Conservation (phyloP, 2,113 vertebrate species). For the Corapipo altera region DNA sequence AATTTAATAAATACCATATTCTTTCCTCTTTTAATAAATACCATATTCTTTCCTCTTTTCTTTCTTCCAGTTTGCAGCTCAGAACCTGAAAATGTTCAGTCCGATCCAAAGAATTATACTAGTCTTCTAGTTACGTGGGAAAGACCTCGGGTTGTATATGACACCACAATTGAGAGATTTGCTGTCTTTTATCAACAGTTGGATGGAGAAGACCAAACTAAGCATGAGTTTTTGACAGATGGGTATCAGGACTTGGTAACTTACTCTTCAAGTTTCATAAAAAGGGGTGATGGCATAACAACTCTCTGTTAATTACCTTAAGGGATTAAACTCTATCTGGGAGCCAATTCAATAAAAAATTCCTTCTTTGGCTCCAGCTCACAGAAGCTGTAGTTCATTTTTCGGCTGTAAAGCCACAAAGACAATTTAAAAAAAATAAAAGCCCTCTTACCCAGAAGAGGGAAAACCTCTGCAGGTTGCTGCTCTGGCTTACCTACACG, state of each 20-base stretch:
- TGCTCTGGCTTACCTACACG: not conserved
- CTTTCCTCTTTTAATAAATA: not conserved
- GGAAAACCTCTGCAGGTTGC: not conserved
- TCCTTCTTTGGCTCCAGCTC: not conserved
- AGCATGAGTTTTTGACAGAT: constrained; percentile 90
- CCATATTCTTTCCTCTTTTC: not conserved
- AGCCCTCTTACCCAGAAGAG: not conserved
- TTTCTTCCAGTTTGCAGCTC: constrained; percentile 89
- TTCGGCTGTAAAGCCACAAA: not conserved
- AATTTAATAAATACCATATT: not conserved
- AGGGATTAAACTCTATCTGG: not conserved
- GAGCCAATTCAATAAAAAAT: not conserved
- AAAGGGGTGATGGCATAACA: not conserved
- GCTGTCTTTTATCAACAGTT: constrained; percentile 84
- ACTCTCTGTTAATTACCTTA: not conserved
- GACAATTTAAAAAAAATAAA: not conserved
- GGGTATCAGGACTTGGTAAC: constrained; percentile 98
- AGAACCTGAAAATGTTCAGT: constrained; percentile 92
- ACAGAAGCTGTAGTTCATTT: not conserved
- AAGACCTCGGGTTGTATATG: constrained; percentile 91
- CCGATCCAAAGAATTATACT: constrained; percentile 86
- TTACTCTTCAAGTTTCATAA: constrained; percentile 58
- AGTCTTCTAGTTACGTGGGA: constrained; percentile 95
- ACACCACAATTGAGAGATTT: constrained; percentile 90
- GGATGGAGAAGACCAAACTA: constrained; percentile 73